Percentiles rank a stretch among this genome's conserved stretches.
Conservation (phyloP, 2,888 invertebrate genomes). For the Drepanosiphum platanoidis region DNA sequence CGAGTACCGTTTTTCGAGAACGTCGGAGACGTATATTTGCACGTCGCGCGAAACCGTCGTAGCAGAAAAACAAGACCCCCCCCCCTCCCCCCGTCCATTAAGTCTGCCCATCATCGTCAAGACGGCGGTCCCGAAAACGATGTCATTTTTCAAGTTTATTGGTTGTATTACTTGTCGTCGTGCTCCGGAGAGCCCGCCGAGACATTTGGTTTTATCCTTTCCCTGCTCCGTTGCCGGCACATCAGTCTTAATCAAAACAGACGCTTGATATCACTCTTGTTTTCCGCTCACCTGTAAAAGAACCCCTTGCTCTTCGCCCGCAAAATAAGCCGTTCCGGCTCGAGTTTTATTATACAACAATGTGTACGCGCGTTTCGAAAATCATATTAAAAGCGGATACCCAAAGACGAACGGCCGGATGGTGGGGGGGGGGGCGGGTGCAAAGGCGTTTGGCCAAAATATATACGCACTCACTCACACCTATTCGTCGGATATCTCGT, state of each 20-base stretch:
- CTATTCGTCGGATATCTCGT: neutral
- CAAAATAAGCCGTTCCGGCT: neutral
- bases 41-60: neutral
- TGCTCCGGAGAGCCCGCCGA: neutral
- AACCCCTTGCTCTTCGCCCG: too few species aligned
- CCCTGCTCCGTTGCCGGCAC: neutral
- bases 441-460: neutral
- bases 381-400: neutral
- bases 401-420: neutral
- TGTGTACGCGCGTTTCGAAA: neutral
- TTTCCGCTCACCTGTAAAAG: neutral
- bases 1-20: neutral
- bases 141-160: constrained; percentile 57
- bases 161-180: constrained; percentile 33
- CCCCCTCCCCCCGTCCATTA: neutral
- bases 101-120: constrained; percentile 34
- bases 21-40: neutral
- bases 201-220: constrained; percentile 37
- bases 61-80: neutral
- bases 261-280: constrained; percentile 14
- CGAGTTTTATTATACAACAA: constrained; percentile 7
- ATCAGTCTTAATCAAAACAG: constrained; percentile 46
- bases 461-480: neutral
- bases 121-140: constrained; percentile 33
- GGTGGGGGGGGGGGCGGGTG: neutral